Base-by-base conservation (phyloP, 2,888 invertebrate species). In the Leuctra nigra region DNA sequence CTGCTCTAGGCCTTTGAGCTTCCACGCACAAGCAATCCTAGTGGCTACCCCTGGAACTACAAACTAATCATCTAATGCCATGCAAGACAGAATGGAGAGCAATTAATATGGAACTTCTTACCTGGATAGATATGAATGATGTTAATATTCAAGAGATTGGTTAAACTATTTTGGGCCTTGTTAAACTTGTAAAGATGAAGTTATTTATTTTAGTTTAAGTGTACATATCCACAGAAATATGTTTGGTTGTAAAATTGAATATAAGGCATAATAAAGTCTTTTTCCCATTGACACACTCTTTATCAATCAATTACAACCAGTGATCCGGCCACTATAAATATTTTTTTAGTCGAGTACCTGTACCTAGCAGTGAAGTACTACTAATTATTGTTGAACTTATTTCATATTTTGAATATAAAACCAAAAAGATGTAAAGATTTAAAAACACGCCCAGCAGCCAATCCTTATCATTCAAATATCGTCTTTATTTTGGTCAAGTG, bases 201-300 rank as follows among this genome's bases (percentile, higher is more conserved):
- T 50, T 50, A 33, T 48, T 50, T 50, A 50, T 50, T 50, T 50
- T 50, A 11, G n/a, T 33, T 50, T 35, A 33, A 20, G 50, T 50
- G 50, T 50, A 50, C 50, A 50, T 50, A 50, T 50, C 50, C 50
- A 50, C 33, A 50, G 36, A 33, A 50, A n/a, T n/a, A 50, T 22
- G 22, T 50, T 50, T 50, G 50, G 50, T 50, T 50, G 33, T 50
- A 50, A 44, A 23, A 44, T n/a, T 20, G n/a, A 20, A 23, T 50
- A 50, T 33, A 22, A 50, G 33, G 18, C 50, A 50, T 33, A 50
- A 50, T 50, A 50, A 50, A 50, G 50, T 50, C 50, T 50, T 50
- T 44, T 33, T 50, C 50, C 50, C 50, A 50, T 33, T 50, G 50
- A 50, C 33, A 50, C 29, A 29, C 29, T 29, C 29, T 29, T 29